These are phyloP conservation scores for Acrossocheilus wenchowensis DNA, from an alignment of 2,797 vertebrate genomes.

Conservation along the genomic window DNA sequence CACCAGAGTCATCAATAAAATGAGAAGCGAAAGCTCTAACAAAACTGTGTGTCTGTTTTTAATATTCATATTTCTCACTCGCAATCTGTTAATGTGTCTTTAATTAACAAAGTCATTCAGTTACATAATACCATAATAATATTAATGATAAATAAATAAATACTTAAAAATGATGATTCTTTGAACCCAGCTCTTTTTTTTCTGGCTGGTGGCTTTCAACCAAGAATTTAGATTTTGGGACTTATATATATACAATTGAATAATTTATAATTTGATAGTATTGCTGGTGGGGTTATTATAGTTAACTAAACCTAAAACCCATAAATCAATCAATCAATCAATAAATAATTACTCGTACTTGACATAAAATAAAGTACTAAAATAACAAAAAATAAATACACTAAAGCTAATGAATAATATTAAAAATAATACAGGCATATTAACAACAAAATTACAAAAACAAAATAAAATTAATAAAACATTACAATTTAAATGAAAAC, in stretches of 20 bases:
- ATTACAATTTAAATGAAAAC: not conserved
- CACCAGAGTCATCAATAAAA: not conserved
- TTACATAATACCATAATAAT: not conserved
- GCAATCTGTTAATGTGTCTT: not conserved
- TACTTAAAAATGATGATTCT: not conserved
- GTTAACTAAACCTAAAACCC: too few relatives aligned
- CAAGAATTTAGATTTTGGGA: not conserved
- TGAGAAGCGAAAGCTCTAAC: not conserved
- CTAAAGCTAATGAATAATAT: not conserved
- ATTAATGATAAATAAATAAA: not conserved
- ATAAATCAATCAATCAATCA: too few relatives aligned
- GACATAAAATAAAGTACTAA: too few relatives aligned
- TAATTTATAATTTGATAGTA: not conserved
- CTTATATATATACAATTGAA: not conserved
- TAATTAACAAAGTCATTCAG: not conserved
- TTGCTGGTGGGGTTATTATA: not conserved
- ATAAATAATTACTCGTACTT: too few relatives aligned
- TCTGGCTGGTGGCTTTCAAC: not conserved
- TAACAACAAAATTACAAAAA: too few relatives aligned
- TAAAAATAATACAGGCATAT: too few relatives aligned
- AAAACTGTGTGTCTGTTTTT: not conserved
- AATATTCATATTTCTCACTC: not conserved
- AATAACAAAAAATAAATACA: not conserved
- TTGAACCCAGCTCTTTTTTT: not conserved
- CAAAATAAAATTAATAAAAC: not conserved